These are phyloP conservation scores for Albula goreensis DNA, from an alignment of 2,113 vertebrate species.

Conservation along the genomic window DNA sequence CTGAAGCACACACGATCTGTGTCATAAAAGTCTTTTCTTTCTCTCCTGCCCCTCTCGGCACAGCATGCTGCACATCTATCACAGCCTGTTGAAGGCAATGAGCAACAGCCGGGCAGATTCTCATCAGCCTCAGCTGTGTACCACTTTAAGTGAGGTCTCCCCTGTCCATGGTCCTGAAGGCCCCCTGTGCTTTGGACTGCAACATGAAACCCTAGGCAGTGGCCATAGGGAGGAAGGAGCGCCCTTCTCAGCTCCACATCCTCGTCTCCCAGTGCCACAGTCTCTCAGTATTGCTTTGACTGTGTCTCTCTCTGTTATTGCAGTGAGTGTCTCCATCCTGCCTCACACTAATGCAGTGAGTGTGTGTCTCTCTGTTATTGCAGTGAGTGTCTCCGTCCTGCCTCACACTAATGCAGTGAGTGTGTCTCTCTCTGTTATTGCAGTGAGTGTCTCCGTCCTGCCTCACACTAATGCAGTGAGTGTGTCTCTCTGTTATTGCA, in stretches of 20 bases:
- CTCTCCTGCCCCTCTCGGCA: neutral
- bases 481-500: no score
- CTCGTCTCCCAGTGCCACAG: neutral
- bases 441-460: no score
- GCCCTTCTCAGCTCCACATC: neutral
- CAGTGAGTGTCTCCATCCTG: no score
- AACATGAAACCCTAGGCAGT: neutral
- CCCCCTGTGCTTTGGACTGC: neutral
- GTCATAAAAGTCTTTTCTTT: neutral
- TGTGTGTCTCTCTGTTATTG: no score
- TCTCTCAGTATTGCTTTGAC: neutral
- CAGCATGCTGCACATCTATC: neutral
- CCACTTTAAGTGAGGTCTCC: no score
- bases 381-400: constrained; percentile 45
- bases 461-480: no score
- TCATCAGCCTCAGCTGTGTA: neutral
- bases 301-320: no score
- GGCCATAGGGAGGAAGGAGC: no score
- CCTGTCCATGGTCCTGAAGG: neutral
- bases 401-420: no score
- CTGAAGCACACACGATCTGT: neutral
- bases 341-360: constrained; percentile 13
- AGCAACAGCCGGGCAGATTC: no score
- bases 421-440: no score
- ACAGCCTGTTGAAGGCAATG: neutral